Evolutionary conservation across 1,140 invertebrate genomes (phyloP).

Genomic region (Agrypnia vestita): DNA sequence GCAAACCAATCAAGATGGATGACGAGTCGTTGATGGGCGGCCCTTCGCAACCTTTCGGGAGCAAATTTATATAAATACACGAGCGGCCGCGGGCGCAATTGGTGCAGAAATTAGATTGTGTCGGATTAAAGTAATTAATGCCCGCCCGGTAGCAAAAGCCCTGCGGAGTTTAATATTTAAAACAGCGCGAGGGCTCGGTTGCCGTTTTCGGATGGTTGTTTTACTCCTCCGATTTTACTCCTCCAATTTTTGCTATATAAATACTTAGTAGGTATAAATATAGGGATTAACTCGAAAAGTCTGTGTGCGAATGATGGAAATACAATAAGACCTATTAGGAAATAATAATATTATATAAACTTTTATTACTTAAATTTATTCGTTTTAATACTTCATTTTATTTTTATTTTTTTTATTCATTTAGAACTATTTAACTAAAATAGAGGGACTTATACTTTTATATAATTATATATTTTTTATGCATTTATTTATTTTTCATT

Average conservation of each 20-base stretch:
- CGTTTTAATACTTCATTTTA: no score
- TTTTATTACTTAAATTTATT: no score
- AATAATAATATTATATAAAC: no score
- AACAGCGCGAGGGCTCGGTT: conserved; percentile 1
- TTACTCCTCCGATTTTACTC: conserved; percentile 1
- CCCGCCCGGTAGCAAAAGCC: conserved; percentile 20
- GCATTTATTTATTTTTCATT: no score
- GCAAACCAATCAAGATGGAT: conserved; percentile 31
- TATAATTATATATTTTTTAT: no score
- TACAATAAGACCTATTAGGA: no score
- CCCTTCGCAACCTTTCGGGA: conserved; percentile 22
- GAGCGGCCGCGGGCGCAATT: conserved; percentile 38
- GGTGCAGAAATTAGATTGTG: conserved; percentile 45
- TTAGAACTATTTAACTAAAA: no score
- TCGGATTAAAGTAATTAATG: conserved; percentile 45
- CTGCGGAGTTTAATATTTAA: conserved; percentile 39
- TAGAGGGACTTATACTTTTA: no score
- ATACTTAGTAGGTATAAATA: no score
- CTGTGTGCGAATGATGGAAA: no score
- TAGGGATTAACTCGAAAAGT: no score
- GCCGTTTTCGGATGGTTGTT: conserved; percentile 16
- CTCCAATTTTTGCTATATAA: not conserved
- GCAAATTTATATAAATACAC: conserved; percentile 21
- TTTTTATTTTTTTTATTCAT: no score
- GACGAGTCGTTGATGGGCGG: conserved; percentile 26